Base-by-base conservation (phyloP, 2,797 vertebrate genomes). In the Psittacula derbiana region DNA sequence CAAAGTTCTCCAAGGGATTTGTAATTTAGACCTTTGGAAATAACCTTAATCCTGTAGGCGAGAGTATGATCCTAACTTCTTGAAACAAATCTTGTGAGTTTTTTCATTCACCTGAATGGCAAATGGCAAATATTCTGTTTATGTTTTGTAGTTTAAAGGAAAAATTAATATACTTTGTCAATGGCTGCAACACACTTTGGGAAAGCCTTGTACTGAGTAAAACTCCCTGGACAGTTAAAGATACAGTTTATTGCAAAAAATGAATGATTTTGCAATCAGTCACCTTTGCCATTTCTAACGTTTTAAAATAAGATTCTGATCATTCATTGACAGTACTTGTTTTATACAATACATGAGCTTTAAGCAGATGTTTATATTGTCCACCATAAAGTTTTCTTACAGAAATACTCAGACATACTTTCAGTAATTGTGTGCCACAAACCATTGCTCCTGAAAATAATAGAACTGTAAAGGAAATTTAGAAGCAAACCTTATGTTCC, bases 351-450 rank as follows among this genome's bases (percentile, higher is more conserved):
- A 95, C 93, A 92, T 97, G 97, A 98, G 97, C 98, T 98, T 98
- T 96, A 97, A 97, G 98, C 97, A 98, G 98, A 98, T 98, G 97
- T 98, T 98, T 98, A 97, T 98, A 96, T 98, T 98, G 96, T 95
- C 64, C 88, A 52, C 44, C 79, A 12, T 78, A 36, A 92, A 62
- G 81, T 94, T 93, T 95, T 66, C 70, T 92, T 76, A 60, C 73
- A 64, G 76, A 93, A 92, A 76, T 28, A 58, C 30, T 27, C 4
- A 72, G 50, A 83, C 36, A 89, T 71, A 41, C 64, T 28, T 70
- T 44, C 41, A n/a, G 28, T 55, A 91, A 66, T n/a, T 27, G 30
- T 12, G 25, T 87, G 79, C 64, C 38, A 43, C 55, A 91, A 88
- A 90, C 60, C 19, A 8, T 71, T 90, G 66, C 88, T 92, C 91